Percentiles rank a stretch among this genome's conserved stretches.
phyloP scores from a whole-genome alignment of 2,113 vertebrate genomes.

The Vombatus ursinus region DNA sequence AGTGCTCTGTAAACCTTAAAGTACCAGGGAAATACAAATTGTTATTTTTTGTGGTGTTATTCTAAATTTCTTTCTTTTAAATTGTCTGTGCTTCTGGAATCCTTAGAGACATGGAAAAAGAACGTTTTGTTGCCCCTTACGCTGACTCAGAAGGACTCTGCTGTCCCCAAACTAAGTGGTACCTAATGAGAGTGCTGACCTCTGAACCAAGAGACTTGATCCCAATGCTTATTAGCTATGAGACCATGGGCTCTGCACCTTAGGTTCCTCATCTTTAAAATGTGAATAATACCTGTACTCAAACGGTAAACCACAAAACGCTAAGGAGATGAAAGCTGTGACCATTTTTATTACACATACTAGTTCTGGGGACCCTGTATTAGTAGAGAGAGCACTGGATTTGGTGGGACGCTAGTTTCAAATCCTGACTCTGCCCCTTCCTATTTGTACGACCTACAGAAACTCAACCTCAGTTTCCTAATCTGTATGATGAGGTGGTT shows the following conservation, averaged over 20 bases:
- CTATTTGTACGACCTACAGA: background rate
- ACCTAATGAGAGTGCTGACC: accelerated
- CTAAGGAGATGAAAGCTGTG: background rate
- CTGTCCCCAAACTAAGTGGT: background rate
- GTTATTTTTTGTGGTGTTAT: background rate
- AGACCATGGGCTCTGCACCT: background rate
- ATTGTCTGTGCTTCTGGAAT: background rate
- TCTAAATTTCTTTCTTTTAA: background rate
- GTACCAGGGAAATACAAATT: background rate
- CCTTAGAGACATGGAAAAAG: background rate
- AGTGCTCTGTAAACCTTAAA: background rate
- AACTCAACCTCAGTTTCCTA: background rate
- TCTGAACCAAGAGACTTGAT: background rate
- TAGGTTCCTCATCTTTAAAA: accelerated
- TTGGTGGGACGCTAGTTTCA: background rate
- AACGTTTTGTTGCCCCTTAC: background rate
- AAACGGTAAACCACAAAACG: background rate
- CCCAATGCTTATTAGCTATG: background rate
- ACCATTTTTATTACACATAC: background rate
- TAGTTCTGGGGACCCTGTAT: background rate
- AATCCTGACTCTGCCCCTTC: background rate
- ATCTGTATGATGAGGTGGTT: background rate
- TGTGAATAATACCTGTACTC: background rate
- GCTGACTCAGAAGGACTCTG: background rate
- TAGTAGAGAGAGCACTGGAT: background rate